Evolutionary conservation across 1,140 invertebrate genomes (phyloP).

Genomic region (Thaumatotibia leucotreta): DNA sequence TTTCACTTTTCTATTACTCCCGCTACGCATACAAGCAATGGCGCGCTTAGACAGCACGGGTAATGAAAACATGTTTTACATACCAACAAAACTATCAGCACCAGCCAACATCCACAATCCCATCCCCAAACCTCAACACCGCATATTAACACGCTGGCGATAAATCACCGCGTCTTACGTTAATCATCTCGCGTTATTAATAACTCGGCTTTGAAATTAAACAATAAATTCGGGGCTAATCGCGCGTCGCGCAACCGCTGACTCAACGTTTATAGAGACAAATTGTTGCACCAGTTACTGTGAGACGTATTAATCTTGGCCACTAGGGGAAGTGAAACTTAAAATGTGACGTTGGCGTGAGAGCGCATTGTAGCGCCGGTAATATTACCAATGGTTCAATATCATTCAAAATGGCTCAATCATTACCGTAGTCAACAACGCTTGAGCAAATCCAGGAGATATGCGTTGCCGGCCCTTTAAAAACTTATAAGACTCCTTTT

Average conservation of each 20-base stretch:
- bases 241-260: conserved; percentile 64
- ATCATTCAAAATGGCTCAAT: too few species aligned
- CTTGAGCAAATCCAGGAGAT: too few species aligned
- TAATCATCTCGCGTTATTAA: conserved; percentile 73
- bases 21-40: too few species aligned
- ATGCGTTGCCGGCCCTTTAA: too few species aligned
- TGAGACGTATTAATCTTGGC: conserved; percentile 70
- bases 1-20: too few species aligned
- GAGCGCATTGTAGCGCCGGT: too few species aligned
- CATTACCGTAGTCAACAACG: too few species aligned
- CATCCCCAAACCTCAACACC: conserved; percentile 29
- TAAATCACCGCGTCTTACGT: conserved; percentile 69
- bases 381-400: too few species aligned
- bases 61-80: too few species aligned
- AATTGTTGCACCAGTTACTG: conserved; percentile 70
- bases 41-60: too few species aligned
- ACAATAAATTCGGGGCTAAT: conserved; percentile 75
- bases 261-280: conserved; percentile 76
- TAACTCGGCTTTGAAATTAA: conserved; percentile 71
- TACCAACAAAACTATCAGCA: not conserved
- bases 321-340: not conserved
- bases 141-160: conserved; percentile 44
- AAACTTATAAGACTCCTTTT: too few species aligned
- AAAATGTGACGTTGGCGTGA: not conserved
- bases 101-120: conserved; percentile 23